Evolutionary conservation across 1,140 invertebrate genomes (phyloP), one percentile per base, ranked within the genome.

Genomic region (Zelostemma sp.): DNA sequence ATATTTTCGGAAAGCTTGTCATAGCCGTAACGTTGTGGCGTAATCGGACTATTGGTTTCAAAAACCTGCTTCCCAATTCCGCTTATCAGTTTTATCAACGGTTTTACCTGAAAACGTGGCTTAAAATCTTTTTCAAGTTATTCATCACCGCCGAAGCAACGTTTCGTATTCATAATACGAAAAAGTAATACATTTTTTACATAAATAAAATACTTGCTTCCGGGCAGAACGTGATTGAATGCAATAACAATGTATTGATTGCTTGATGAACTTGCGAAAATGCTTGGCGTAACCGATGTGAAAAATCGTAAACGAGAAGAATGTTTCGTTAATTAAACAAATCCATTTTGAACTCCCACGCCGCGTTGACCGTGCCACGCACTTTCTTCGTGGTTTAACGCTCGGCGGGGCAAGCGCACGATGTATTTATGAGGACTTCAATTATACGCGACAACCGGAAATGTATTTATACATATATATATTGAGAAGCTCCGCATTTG

Each of bases 1-100:
- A 77, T 83, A 82, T 80, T 80, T 82, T 77, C 70, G 60, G 70
- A 76, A 77, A 67, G 64, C 58, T 75, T 72, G 73, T 78, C 72
- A 76, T 74, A 76, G 70, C 58, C 65, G 56, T 59, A 69, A 62
- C 61, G 59, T 66, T 56, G 25, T 72, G 68, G 57, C 58, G 68
- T 71, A 71, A 71, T 71, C 68, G 61, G 54, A 28, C 57, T 6
- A 50, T 66, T 54, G 48, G 55, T 66, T 71, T 70, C 45, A 45
- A 61, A 70, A 65, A 43, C 14, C 2, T 38, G 14, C 35, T n/a
- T n/a, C n/a, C n/a, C n/a, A n/a, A n/a, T n/a, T n/a, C n/a, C n/a
- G n/a, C n/a, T n/a, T n/a, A n/a, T n/a, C n/a, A n/a, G n/a, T n/a
- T n/a, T n/a, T n/a, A n/a, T n/a, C n/a, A n/a, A n/a, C n/a, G n/a